Evolutionary conservation across 2,797 vertebrate species (phyloP).

Genomic region (Anolis apletophallus): DNA sequence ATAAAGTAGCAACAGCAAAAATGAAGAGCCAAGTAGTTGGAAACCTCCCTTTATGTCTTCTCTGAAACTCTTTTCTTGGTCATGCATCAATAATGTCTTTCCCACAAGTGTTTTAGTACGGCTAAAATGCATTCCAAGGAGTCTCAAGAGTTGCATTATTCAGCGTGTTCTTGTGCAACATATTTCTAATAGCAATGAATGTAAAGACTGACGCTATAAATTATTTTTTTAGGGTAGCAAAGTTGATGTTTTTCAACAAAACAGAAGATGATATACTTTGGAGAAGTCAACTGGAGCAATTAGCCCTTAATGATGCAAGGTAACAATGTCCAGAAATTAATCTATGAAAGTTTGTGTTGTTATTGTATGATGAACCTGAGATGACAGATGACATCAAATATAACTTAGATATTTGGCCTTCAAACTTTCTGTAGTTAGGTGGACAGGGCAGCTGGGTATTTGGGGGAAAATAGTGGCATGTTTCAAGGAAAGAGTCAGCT

Average conservation of each 20-base stretch:
- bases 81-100: neutral
- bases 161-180: neutral
- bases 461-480: neutral
- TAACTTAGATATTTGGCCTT: neutral
- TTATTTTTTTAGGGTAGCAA: slow-evolving; percentile 80
- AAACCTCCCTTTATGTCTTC: neutral
- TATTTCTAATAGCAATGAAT: slow-evolving; percentile 8
- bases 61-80: too few relatives aligned
- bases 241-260: slow-evolving; percentile 93
- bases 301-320: slow-evolving; percentile 85
- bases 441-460: neutral
- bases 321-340: slow-evolving; percentile 63
- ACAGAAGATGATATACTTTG: slow-evolving; percentile 92
- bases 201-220: slow-evolving; percentile 34
- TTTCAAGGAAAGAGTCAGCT: too few relatives aligned
- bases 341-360: neutral
- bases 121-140: slow-evolving; percentile 1
- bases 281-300: slow-evolving; percentile 84
- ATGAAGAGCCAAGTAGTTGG: neutral
- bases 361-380: neutral
- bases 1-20: neutral
- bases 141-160: neutral
- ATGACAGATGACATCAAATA: neutral
- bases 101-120: neutral
- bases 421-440: neutral